Conservation (phyloP, 2,113 vertebrate genomes). For the Saimiri boliviensis region DNA sequence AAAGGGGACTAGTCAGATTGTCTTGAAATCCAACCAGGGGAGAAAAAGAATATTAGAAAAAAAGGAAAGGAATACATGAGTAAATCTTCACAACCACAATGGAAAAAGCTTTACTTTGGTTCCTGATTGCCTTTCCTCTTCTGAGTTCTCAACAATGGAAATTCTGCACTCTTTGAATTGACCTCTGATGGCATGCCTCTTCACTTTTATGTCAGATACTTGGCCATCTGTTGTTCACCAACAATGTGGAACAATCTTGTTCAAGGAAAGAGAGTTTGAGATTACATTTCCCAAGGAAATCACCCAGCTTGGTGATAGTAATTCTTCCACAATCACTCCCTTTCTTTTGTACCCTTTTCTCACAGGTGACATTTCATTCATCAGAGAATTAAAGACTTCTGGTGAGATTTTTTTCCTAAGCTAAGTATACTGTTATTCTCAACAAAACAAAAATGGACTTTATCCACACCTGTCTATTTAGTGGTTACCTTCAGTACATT, state of each 20-base stretch:
- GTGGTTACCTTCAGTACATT: background rate
- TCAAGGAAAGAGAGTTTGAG: slow-evolving; percentile 18
- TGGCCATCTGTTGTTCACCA: background rate
- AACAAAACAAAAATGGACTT: background rate
- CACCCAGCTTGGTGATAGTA: background rate
- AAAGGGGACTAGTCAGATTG: background rate
- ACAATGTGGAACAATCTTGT: background rate
- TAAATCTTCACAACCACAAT: slow-evolving; percentile 16
- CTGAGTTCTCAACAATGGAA: background rate
- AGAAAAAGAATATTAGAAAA: background rate
- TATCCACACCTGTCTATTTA: background rate
- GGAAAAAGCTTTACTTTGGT: background rate
- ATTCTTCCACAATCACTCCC: background rate
- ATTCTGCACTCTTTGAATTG: background rate
- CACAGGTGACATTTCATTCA: slow-evolving; percentile 32
- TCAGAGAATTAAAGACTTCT: background rate
- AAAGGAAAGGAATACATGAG: background rate
- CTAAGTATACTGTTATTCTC: background rate
- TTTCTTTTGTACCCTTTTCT: background rate
- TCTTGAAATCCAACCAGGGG: slow-evolving; percentile 4
- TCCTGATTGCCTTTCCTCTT: background rate
- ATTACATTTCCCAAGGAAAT: slow-evolving; percentile 9
- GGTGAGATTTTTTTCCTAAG: background rate
- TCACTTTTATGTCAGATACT: background rate
- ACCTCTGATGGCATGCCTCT: background rate